phyloP scores from a whole-genome alignment of 2,888 invertebrate genomes.

The Caenorhabditis becei region DNA sequence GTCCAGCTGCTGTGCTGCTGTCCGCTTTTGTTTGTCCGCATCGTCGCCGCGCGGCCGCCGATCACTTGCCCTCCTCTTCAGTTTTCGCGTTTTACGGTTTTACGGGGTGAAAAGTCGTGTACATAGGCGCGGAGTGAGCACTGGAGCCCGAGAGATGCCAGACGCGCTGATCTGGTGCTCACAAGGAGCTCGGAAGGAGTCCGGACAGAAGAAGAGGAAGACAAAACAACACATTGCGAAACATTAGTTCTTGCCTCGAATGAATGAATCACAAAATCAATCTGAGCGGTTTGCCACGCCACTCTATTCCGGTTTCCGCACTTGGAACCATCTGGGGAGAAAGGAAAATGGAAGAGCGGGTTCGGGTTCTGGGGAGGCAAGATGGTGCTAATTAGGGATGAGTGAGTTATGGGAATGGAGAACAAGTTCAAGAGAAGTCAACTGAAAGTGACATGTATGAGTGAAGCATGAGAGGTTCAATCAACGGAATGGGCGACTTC shows the following conservation, averaged over 20 bases:
- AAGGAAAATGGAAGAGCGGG: background rate
- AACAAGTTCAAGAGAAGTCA: background rate
- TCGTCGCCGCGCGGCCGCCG: conserved; percentile 16
- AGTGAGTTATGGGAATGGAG: background rate
- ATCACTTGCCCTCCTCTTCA: conserved; percentile 43
- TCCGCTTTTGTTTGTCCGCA: conserved; percentile 46
- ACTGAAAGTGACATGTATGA: too few species aligned
- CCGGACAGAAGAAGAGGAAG: conserved; percentile 17
- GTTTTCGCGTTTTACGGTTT: conserved; percentile 58
- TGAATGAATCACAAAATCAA: conserved; percentile 55
- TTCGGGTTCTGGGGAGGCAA: conserved; percentile 1
- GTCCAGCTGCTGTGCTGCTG: background rate
- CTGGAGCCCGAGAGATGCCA: conserved; percentile 2
- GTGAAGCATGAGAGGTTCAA: too few species aligned
- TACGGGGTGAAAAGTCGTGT: conserved; percentile 65
- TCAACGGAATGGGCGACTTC: too few species aligned
- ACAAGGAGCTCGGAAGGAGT: conserved; percentile 26
- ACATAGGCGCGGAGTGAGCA: conserved; percentile 12
- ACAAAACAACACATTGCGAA: conserved; percentile 32
- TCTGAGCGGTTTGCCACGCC: conserved; percentile 21
- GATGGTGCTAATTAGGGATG: conserved; percentile 15
- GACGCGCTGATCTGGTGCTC: conserved; percentile 44
- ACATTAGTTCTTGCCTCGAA: conserved; percentile 18
- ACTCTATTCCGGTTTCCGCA: conserved; percentile 42
- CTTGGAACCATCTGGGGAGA: conserved; percentile 13